phyloP scores from a whole-genome alignment of 2,888 invertebrate species.

The Scaptodrosophila latifasciaeformis region DNA sequence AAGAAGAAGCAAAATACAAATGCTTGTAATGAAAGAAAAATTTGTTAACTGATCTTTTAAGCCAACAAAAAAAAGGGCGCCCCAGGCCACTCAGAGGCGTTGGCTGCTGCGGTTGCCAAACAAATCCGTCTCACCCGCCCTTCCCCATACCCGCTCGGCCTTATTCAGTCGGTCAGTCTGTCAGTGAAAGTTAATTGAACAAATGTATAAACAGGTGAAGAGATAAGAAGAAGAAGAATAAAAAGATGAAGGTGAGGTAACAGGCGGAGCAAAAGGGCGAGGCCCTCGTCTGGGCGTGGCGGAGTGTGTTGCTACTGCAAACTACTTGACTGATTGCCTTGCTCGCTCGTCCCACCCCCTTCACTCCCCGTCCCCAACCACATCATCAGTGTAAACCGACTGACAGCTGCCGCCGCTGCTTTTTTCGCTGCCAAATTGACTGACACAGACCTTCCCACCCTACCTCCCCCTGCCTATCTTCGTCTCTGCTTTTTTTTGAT shows the following conservation, averaged over 20 bases:
- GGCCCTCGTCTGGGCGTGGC: neutral
- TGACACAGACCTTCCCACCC: no score
- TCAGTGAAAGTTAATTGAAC: conserved; percentile 48
- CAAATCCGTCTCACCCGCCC: neutral
- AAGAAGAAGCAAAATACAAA: neutral
- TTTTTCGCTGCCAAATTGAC: no score
- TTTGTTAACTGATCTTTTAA: conserved; percentile 4
- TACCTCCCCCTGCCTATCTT: no score
- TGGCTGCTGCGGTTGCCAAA: neutral
- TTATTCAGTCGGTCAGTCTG: no score
- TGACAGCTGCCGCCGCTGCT: no score
- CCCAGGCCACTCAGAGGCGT: neutral
- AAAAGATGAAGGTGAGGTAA: conserved; percentile 5
- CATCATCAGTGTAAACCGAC: no score
- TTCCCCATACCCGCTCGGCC: no score
- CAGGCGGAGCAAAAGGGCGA: neutral
- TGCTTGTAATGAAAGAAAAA: conserved; percentile 16
- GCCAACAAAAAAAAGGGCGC: neutral
- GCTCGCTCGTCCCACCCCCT: neutral
- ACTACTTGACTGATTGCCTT: conserved; percentile 23
- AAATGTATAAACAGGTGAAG: conserved; percentile 2
- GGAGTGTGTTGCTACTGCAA: neutral
- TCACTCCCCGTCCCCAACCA: no score
- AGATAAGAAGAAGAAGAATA: neutral
- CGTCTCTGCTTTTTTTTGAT: no score